phyloP scores from a whole-genome alignment of 1,140 invertebrate genomes.

The Zaprionus gabonicus region DNA sequence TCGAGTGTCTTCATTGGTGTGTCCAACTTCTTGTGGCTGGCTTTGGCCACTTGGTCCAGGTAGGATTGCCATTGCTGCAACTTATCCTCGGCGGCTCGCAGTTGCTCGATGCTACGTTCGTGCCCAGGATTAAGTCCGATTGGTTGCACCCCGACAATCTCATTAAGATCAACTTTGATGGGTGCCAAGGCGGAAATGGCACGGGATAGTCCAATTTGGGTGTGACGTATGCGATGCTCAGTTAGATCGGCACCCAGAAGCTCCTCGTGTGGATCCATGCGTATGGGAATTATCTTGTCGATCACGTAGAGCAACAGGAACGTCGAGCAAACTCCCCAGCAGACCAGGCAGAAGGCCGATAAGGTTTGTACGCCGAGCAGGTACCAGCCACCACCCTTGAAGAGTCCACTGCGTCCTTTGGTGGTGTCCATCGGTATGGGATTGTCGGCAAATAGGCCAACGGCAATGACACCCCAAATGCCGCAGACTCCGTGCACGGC shows the following conservation, averaged over 20 bases:
- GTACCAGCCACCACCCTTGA: slow-evolving; percentile 94
- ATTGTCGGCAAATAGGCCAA: slow-evolving; percentile 95
- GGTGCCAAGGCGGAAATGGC: slow-evolving; percentile 87
- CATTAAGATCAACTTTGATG: slow-evolving; percentile 84
- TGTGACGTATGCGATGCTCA: slow-evolving; percentile 90
- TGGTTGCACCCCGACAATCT: slow-evolving; percentile 85
- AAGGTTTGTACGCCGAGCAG: slow-evolving; percentile 93
- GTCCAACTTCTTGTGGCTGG: slow-evolving; percentile 16
- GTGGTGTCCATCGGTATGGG: slow-evolving; percentile 92
- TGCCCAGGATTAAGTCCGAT: slow-evolving; percentile 87
- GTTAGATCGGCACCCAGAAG: slow-evolving; percentile 94
- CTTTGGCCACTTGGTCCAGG: slow-evolving; percentile 62
- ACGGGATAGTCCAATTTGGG: slow-evolving; percentile 86
- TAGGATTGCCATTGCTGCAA: slow-evolving; percentile 78
- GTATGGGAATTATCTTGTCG: slow-evolving; percentile 91
- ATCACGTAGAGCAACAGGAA: slow-evolving; percentile 90
- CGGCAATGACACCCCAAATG: slow-evolving; percentile 92
- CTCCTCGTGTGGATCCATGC: slow-evolving; percentile 93
- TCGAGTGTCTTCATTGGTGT: slow-evolving; percentile 27
- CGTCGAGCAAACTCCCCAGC: slow-evolving; percentile 91
- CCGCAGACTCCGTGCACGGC: slow-evolving; percentile 93
- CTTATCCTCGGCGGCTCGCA: slow-evolving; percentile 80
- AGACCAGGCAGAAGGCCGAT: slow-evolving; percentile 88
- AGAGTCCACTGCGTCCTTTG: slow-evolving; percentile 91
- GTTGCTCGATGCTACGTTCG: slow-evolving; percentile 84